Conservation (phyloP, 92 coral and sea anemone genomes). For the Virgularia gustaviana region DNA sequence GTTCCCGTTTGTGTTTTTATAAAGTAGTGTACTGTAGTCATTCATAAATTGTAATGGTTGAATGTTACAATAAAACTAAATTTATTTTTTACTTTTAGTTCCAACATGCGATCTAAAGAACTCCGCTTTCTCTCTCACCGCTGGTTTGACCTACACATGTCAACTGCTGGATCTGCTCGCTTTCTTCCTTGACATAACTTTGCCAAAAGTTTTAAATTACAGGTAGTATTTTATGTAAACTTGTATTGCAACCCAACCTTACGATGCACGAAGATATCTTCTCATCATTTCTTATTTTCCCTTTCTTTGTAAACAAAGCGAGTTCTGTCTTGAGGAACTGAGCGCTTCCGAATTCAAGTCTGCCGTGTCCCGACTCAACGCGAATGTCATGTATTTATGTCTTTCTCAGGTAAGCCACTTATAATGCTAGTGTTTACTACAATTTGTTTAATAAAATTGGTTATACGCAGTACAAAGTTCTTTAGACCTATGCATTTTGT, state of each 20-base stretch:
- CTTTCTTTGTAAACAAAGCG: conserved; percentile 51
- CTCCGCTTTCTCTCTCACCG: conserved; percentile 77
- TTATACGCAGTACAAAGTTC: no score
- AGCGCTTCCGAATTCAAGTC: conserved; percentile 72
- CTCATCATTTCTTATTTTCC: background rate
- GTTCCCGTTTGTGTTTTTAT: no score
- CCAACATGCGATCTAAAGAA: conserved; percentile 71
- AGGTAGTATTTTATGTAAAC: conserved; percentile 61
- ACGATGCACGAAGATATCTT: no score
- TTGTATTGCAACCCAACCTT: no score
- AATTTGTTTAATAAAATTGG: background rate
- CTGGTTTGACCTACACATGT: conserved; percentile 76
- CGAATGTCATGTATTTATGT: conserved; percentile 85
- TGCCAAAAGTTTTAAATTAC: conserved; percentile 84
- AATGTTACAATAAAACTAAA: background rate
- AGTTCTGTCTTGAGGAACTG: conserved; percentile 84
- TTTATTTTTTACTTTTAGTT: conserved; percentile 41
- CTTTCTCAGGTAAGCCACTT: conserved; percentile 76
- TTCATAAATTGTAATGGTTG: no score
- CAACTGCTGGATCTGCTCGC: conserved; percentile 81
- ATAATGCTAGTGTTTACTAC: background rate
- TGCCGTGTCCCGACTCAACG: conserved; percentile 71
- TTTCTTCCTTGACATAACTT: conserved; percentile 72
- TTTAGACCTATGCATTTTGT: background rate
- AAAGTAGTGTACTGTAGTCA: no score